These are phyloP conservation scores for western clawed frog (Xenopus tropicalis) DNA, from an alignment of 2,113 vertebrate genomes.

Conservation along the genomic window DNA sequence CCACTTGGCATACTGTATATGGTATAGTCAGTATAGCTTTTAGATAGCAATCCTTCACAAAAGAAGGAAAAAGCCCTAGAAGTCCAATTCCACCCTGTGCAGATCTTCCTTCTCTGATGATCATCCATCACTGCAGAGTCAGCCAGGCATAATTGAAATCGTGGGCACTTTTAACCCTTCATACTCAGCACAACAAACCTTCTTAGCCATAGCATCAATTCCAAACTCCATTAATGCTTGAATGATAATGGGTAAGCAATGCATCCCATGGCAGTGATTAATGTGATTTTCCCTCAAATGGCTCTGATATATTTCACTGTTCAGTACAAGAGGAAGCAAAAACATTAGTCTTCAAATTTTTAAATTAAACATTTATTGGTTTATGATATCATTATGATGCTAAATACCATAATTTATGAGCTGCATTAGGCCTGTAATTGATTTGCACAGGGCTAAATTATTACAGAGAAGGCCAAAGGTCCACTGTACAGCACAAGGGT, in stretches of 20 bases:
- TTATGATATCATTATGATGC: not conserved
- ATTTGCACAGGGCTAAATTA: not conserved
- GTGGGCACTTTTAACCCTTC: not conserved
- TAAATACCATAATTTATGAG: slow-evolving; percentile 1
- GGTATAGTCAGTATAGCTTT: no score
- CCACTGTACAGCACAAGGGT: not conserved
- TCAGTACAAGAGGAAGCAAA: not conserved
- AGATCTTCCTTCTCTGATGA: not conserved
- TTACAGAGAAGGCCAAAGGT: not conserved
- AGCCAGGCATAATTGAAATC: slow-evolving; percentile 1
- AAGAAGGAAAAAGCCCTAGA: not conserved
- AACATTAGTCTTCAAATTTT: not conserved
- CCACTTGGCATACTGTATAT: no score
- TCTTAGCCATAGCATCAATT: not conserved
- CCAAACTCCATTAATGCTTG: not conserved
- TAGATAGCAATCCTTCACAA: no score
- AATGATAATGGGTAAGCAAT: not conserved
- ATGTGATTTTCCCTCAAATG: not conserved
- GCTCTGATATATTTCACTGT: not conserved
- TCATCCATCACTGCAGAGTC: slow-evolving; percentile 24
- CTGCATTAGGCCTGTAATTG: not conserved
- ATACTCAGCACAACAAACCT: not conserved
- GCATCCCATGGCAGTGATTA: not conserved
- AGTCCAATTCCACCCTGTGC: not conserved
- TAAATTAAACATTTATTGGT: not conserved